These are phyloP conservation scores for Oreochromis mossambicus DNA, from an alignment of 2,797 vertebrate genomes.

Conservation along the genomic window DNA sequence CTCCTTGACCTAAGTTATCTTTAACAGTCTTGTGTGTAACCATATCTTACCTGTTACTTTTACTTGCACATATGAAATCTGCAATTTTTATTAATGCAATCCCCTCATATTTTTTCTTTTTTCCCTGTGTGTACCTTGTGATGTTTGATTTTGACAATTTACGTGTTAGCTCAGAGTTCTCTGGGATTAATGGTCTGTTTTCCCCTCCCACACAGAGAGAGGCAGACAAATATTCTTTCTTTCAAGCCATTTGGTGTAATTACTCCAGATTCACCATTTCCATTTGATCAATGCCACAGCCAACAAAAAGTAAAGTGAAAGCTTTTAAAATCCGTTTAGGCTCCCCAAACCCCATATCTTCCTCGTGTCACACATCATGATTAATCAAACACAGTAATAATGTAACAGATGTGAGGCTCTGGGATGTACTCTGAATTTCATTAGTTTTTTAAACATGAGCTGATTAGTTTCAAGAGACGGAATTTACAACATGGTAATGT, in stretches of 20 bases:
- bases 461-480: slow-evolving; percentile 13
- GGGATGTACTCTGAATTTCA: slow-evolving; percentile 7
- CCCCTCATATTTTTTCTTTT: neutral
- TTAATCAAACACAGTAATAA: slow-evolving; percentile 3
- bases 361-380: neutral
- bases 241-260: slow-evolving; percentile 1
- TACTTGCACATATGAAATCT: neutral
- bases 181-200: neutral
- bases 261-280: neutral
- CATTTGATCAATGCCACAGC: slow-evolving; percentile 4
- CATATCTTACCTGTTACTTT: neutral
- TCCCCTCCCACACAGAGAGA: neutral
- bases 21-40: neutral
- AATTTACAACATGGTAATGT: slow-evolving; percentile 23
- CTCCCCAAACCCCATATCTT: neutral
- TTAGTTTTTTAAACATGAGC: slow-evolving; percentile 36
- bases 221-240: neutral
- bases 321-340: neutral
- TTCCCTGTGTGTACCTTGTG: neutral
- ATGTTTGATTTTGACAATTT: slow-evolving; percentile 1
- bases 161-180: neutral
- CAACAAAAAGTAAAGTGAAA: neutral
- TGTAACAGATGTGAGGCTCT: slow-evolving; percentile 9
- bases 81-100: neutral
- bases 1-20: neutral